Base-by-base conservation (phyloP, 2,888 invertebrate genomes). In the Taenaris catops region DNA sequence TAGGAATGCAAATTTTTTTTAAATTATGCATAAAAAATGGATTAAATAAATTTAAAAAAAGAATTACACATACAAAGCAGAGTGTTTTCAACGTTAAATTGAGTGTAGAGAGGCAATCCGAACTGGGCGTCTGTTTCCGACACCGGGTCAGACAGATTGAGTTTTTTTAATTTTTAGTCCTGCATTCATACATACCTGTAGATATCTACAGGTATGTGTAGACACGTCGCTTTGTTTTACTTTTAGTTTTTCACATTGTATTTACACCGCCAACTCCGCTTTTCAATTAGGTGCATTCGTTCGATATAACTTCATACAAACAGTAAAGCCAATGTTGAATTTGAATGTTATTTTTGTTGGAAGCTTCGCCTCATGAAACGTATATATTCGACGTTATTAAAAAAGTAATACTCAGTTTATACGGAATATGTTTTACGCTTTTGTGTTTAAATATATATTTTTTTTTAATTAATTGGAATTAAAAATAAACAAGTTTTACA, bases 91-190 rank as follows among this genome's bases (percentile, higher is more conserved):
- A 73, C 67, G 76, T 76, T 49, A 44, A 49, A 53, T 55, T 49
- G 49, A 48, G 80, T 78, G 79, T 62, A 71, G 75, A 71, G 76
- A 73, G 79, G 78, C 80, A 80, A 80, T 83, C 71, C 62, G 63
- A 66, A 63, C 61, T 51, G 66, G 64, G 55, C 64, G 65, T 59
- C 80, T 84, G 83, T 44, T 60, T 59, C 59, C 74, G 84, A 83
- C 84, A 76, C 64, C 64, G 63, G 53, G 51, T 53, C 62, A 58
- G 68, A 58, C 65, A 54, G 65, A 50, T 56, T 44, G 67, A 63
- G 65, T 64, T 78, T 80, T n/a, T 80, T 79, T 72, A 73, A 75
- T 75, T 79, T 81, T 80, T 75, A 71, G 67, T 62, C 61, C 61
- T 52, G 53, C 51, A 54, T 55, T 56, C 36, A 40, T 29, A 34